Base-by-base conservation (phyloP, 2,797 vertebrate genomes). In the Bradypus variegatus region DNA sequence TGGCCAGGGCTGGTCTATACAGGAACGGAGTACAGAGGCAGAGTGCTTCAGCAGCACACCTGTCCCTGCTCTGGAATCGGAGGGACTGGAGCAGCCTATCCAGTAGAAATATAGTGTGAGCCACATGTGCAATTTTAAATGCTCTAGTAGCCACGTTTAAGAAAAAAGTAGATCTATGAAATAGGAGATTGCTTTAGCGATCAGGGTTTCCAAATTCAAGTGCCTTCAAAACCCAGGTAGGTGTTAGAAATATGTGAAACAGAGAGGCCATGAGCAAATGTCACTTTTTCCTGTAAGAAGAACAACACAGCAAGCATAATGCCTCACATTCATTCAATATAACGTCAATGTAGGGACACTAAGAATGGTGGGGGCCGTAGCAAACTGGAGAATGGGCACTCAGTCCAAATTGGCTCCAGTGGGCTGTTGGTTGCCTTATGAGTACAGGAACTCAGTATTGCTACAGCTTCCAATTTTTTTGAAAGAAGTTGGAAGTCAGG, bases 331-430 rank as follows among this genome's bases (percentile, higher is more conserved):
- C 48, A 13, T 31, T 58, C 41, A 77, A n/a, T 36, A 36, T 38
- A 65, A 33, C n/a, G 41, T 79, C 72, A 18, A 18, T 7, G 36
- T 62, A 50, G 21, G 27, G 60, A 25, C n/a, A 14, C 29, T 38
- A 70, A 65, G 29, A 58, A 67, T n/a, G 45, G 65, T 60, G 77
- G 45, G 21, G 29, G 60, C 31, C 48, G 31, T 2, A 33, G 77
- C 72, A 88, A 58, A 48, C 27, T 21, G 70, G 45, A 88, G 83
- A 53, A 62, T 60, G 38, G 15, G 48, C 2, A 2, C 5, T 1
- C 0, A 9, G 6, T 38, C n/a, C 41, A 64, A 86, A 50, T 45
- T 27, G 18, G 29, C 18, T 53, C 65, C 1, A 0, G 7, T 2
- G 29, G 13, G 16, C 5, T 16, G 55, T 15, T 41, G 23, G 48